Conservation (phyloP, 2,113 vertebrate species). For the Cheirogaleus medius region DNA sequence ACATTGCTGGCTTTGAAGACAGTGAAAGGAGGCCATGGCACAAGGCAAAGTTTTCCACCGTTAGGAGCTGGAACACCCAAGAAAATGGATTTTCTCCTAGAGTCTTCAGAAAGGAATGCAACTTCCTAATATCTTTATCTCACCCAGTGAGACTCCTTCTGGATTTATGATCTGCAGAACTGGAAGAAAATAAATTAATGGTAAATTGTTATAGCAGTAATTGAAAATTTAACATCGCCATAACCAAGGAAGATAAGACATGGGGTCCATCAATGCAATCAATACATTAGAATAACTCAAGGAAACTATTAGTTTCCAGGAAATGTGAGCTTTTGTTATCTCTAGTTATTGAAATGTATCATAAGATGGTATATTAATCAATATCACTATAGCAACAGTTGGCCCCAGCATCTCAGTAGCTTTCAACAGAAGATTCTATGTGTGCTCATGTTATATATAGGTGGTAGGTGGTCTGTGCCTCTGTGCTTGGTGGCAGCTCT, state of each 20-base stretch:
- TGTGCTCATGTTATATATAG: background rate
- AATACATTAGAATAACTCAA: background rate
- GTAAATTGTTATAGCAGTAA: background rate
- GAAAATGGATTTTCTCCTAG: background rate
- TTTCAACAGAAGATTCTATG: background rate
- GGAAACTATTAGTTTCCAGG: background rate
- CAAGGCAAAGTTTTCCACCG: background rate
- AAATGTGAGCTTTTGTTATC: background rate
- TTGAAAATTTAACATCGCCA: background rate
- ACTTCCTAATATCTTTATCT: background rate
- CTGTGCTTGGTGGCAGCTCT: background rate
- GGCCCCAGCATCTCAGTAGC: background rate
- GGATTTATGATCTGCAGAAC: background rate
- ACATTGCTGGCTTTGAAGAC: background rate
- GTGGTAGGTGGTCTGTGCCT: background rate
- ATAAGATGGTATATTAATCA: background rate
- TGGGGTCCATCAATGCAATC: background rate
- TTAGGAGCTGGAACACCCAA: background rate
- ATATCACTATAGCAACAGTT: background rate
- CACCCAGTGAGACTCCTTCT: background rate
- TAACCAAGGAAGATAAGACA: background rate
- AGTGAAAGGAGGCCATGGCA: background rate
- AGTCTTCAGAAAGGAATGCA: background rate
- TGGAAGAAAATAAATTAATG: background rate
- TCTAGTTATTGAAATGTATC: background rate